These are phyloP conservation scores for Eucera pruinosa DNA, from an alignment of 2,888 invertebrate genomes.

Conservation along the genomic window DNA sequence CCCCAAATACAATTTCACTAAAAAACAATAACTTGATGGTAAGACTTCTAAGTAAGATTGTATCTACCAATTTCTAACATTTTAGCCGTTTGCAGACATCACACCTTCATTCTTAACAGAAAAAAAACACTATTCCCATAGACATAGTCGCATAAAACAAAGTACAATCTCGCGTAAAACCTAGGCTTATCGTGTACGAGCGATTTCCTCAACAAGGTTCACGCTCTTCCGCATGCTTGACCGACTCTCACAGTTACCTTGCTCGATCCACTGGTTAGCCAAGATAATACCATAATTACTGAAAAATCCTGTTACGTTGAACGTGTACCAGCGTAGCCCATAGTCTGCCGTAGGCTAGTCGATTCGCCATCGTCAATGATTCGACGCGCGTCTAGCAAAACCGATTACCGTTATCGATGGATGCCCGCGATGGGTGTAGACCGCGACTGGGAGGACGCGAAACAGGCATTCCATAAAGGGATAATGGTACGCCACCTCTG, in stretches of 20 bases:
- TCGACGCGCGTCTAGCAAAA: conserved; percentile 60
- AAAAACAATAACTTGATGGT: no score
- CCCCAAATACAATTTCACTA: no score
- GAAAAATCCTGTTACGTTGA: conserved; percentile 31
- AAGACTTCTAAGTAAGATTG: no score
- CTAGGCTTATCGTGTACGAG: conserved; percentile 1
- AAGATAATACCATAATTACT: conserved; percentile 29
- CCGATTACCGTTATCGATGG: conserved; percentile 68
- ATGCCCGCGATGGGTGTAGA: conserved; percentile 34
- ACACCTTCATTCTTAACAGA: no score
- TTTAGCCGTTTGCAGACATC: no score
- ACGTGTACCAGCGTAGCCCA: not conserved
- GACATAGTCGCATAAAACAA: no score
- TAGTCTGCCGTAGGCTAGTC: not conserved
- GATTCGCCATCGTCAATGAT: conserved; percentile 34
- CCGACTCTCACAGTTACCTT: conserved; percentile 14
- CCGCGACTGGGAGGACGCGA: conserved; percentile 25
- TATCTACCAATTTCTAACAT: no score
- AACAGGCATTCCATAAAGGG: conserved; percentile 66
- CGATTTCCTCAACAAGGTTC: conserved; percentile 4
- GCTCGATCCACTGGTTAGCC: conserved; percentile 13
- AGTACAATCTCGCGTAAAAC: not conserved
- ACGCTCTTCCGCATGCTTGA: conserved; percentile 21
- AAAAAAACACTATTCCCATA: no score
- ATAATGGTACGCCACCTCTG: conserved; percentile 71